Conservation (phyloP, 2,888 invertebrate species). For the Dicyrtoma fusca region DNA sequence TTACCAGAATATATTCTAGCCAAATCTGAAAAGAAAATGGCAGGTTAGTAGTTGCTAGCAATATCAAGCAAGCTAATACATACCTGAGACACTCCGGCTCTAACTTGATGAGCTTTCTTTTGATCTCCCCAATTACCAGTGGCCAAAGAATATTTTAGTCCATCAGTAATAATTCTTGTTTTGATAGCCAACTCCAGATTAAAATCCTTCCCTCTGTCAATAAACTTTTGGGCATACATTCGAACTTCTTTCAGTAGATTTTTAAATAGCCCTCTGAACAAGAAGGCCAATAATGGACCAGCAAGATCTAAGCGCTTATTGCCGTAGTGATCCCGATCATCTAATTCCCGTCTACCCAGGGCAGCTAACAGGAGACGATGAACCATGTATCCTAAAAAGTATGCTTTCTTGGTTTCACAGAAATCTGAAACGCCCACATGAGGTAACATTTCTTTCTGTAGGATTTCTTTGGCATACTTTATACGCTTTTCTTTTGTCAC, state of each 20-base stretch:
- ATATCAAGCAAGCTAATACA: too few species aligned
- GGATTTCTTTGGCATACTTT: constrained; percentile 98
- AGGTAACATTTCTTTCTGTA: constrained; percentile 99
- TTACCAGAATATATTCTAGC: neutral
- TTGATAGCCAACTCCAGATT: constrained; percentile 95
- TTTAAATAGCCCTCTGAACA: constrained; percentile 95
- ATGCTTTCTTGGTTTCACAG: constrained; percentile 99
- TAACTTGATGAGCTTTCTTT: constrained; percentile 98
- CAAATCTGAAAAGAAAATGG: neutral
- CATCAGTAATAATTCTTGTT: constrained; percentile 97
- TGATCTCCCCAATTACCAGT: constrained; percentile 99
- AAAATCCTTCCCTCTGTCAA: constrained; percentile 98
- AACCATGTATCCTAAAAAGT: constrained; percentile 99
- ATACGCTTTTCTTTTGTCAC: constrained; percentile 99
- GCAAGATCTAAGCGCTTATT: constrained; percentile 98
- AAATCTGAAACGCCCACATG: constrained; percentile 99
- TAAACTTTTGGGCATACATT: constrained; percentile 98
- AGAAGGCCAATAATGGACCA: constrained; percentile 92
- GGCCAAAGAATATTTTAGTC: constrained; percentile 94
- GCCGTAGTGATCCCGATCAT: constrained; percentile 99
- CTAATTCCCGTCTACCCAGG: constrained; percentile 91
- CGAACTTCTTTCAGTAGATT: constrained; percentile 96
- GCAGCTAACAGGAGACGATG: constrained; percentile 93
- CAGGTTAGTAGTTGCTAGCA: too few species aligned
- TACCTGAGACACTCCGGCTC: constrained; percentile 92